Evolutionary conservation across 1,140 invertebrate species (phyloP), one percentile per base, ranked within the genome.

Genomic region (Whitmania pigra): DNA sequence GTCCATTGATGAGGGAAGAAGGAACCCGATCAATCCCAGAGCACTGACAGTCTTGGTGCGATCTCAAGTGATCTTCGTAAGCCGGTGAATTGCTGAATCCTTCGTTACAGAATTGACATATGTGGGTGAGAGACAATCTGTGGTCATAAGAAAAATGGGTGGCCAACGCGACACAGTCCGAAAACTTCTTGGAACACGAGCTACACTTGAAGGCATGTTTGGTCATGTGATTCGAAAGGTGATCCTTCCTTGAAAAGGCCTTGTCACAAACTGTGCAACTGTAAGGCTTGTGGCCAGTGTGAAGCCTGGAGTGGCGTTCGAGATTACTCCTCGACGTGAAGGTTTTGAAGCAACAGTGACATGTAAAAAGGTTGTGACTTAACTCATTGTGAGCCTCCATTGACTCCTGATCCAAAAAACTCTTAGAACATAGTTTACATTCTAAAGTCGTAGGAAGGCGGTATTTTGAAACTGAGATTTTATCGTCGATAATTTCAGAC

Each of bases 321-420:
- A 99, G 85, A 83, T 99, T 99, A 13, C 93, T 97, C 0, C 96
- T 98, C 54, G 92, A 95, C 72, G 92, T 96, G 84, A 99, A 99
- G 75, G 80, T 93, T 85, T 97, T 97, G 69, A 89, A 90, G 83
- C 95, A 98, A 4, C 54, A 27, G 18, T 73, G 49, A 70, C 77
- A 78, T 9, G 71, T 72, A 67, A 68, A 74, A 9, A 74, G 63
- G 43, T 63, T 72, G 43, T 74, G 71, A 25, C 54, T 63, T 11
- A 53, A 49, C 20, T 74, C 73, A 53, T 72, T 74, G 53, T 72
- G 73, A 13, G 68, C 71, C 20, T 63, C 57, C 57, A 63, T 25
- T 15, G 43, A 49, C 15, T 49, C 43, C 43, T 17, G 43, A 49
- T 49, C 43, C 43, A 49, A 49, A 49, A 49, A 49, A 15, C 43